A percentile compares a stretch with the other conserved stretches of the same genome.
phyloP scores from a whole-genome alignment of 1,140 invertebrate genomes.

The Zaprionus vittiger region DNA sequence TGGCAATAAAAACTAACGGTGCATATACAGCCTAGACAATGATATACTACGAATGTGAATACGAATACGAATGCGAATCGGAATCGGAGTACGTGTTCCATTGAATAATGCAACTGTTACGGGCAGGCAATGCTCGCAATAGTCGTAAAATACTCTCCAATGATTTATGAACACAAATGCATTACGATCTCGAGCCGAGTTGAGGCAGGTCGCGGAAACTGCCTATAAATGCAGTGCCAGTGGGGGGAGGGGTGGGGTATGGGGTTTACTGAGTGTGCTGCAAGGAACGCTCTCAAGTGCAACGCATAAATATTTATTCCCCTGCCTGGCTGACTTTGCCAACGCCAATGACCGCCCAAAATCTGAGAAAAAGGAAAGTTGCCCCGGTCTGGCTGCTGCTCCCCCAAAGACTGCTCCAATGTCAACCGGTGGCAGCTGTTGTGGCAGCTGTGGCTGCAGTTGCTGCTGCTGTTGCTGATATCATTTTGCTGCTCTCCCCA shows the following conservation, averaged over 20 bases:
- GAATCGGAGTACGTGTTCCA: conserved; percentile 16
- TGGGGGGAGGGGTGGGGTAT: too few relatives aligned
- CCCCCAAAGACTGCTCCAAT: conserved; percentile 16
- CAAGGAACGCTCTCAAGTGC: conserved; percentile 69
- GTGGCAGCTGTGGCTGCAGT: not conserved
- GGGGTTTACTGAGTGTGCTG: not conserved
- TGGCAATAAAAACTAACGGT: conserved; percentile 55
- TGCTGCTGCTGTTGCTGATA: not conserved
- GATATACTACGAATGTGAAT: conserved; percentile 15
- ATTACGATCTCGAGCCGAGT: conserved; percentile 36
- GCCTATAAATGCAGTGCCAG: conserved; percentile 59
- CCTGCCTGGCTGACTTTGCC: conserved; percentile 20
- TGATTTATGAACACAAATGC: conserved; percentile 75
- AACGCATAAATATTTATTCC: conserved; percentile 79
- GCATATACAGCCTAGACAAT: conserved; percentile 57
- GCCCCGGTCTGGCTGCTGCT: conserved; percentile 14
- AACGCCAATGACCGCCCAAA: conserved; percentile 73
- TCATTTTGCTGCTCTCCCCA: not conserved
- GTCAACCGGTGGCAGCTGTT: conserved; percentile 37
- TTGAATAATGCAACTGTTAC: conserved; percentile 70
- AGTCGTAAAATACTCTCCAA: conserved; percentile 33
- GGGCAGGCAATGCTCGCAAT: conserved; percentile 18
- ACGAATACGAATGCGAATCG: conserved; percentile 2
- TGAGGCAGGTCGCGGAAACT: conserved; percentile 64
- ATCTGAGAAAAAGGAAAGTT: conserved; percentile 65